A percentile compares a stretch with the other conserved stretches of the same genome.
These are phyloP conservation scores for Lithobates sylvaticus DNA, from an alignment of 2,797 vertebrate species.

Conservation along the genomic window DNA sequence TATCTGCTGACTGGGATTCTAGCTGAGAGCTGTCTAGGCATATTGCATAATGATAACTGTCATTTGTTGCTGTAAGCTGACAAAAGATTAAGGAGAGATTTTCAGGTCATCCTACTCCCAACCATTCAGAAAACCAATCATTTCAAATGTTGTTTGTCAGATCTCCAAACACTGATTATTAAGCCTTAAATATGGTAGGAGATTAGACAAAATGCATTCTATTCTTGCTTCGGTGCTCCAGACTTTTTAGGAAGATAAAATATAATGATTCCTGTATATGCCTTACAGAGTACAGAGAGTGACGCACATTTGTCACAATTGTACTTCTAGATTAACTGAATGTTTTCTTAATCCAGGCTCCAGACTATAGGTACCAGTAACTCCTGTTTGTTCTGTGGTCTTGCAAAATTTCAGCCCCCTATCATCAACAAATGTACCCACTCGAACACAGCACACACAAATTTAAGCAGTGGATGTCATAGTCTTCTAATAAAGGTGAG, in stretches of 20 bases:
- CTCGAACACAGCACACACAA: no score
- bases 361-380: no score
- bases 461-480: no score
- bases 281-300: background rate
- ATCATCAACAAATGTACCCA: no score
- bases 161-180: constrained; percentile 46
- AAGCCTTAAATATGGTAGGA: constrained; percentile 62
- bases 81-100: constrained; percentile 71
- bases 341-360: no score
- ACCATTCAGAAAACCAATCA: constrained; percentile 64
- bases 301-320: no score
- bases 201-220: constrained; percentile 61
- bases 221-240: constrained; percentile 18
- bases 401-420: no score
- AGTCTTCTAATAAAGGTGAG: no score
- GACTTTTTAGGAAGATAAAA: constrained; percentile 4
- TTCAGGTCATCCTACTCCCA: constrained; percentile 64
- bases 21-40: constrained; percentile 62
- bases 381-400: background rate
- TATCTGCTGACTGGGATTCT: constrained; percentile 62
- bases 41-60: constrained; percentile 66
- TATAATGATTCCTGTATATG: background rate
- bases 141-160: constrained; percentile 65
- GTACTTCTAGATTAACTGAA: no score
- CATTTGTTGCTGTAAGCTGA: constrained; percentile 67